Evolutionary conservation across 2,113 vertebrate genomes (phyloP), one percentile per base, ranked within the genome.

Genomic region (Neofelis nebulosa): DNA sequence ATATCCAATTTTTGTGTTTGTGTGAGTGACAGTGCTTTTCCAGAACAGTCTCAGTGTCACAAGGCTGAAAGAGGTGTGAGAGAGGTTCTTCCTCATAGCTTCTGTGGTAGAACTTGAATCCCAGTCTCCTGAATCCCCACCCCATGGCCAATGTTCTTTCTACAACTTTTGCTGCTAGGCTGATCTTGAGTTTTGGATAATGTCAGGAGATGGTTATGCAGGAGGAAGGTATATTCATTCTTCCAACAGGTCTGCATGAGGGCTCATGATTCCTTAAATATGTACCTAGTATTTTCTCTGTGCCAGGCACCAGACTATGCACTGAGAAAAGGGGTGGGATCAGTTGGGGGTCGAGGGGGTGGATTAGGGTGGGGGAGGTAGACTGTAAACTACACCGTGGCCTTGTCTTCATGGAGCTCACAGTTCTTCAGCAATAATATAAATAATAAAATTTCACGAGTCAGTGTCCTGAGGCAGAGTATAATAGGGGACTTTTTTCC

Each of bases 181-280:
- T n/a, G 73, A 71, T 41, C 55, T 4, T 48, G 68, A 50, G n/a
- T 57, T 74, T 86, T 61, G 69, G 69, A 15, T 84, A 36, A 31
- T 5, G 7, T 38, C 27, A 82, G 41, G 71, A 31, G 50, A 16
- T 65, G 50, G 21, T 41, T 36, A 13, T 18, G 3, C n/a, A 29
- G 31, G 21, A 50, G 41, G 41, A 31, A 14, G 11, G 23, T 11
- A 31, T 76, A 29, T 11, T 91, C 11, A 1, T 83, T n/a, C 25
- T 88, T 90, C 36, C 33, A 4, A 1, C 3, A 45, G 38, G 16
- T 57, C 12, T 16, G n/a, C 27, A 4, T 16, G 48, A 48, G 71
- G 15, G 27, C 15, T 65, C 15, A 1, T 0, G 0, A 0, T 21
- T 36, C 33, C 61, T 33, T 33, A 45, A 41, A 0, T 38, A 1